phyloP scores from a whole-genome alignment of 2,888 invertebrate genomes.

The Megamerina dolium region DNA sequence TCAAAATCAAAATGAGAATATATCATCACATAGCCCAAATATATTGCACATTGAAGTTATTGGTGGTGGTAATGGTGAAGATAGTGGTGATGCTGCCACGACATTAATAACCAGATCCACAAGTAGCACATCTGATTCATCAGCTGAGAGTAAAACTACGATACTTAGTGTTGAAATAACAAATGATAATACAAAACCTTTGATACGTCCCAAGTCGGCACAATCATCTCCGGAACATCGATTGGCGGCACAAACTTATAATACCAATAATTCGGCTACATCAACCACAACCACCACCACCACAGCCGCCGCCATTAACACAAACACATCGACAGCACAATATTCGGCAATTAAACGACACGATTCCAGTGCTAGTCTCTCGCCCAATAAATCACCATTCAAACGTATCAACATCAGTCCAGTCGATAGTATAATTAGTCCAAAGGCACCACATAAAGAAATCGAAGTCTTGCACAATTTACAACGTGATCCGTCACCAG shows the following conservation, averaged over 20 bases:
- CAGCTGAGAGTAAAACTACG: constrained; percentile 24
- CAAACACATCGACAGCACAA: constrained; percentile 13
- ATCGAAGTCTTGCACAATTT: constrained; percentile 65
- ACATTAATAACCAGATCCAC: constrained; percentile 2
- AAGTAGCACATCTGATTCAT: neutral
- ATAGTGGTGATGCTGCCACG: neutral
- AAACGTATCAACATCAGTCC: constrained; percentile 49
- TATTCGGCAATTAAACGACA: constrained; percentile 20
- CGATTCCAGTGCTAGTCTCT: constrained; percentile 17
- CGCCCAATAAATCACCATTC: constrained; percentile 32
- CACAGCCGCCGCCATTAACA: constrained; percentile 1
- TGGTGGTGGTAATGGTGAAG: constrained; percentile 1
- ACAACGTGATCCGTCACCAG: constrained; percentile 61
- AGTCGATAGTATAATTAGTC: constrained; percentile 50
- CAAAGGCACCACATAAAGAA: constrained; percentile 54
- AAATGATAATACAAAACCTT: constrained; percentile 46
- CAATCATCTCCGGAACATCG: constrained; percentile 9
- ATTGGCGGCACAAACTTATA: neutral
- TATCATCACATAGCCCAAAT: neutral
- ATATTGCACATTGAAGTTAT: neutral
- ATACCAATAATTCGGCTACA: neutral
- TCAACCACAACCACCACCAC: neutral
- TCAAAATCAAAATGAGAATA: constrained; percentile 1
- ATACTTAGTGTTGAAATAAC: constrained; percentile 42
- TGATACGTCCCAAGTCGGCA: constrained; percentile 20